phyloP scores from a whole-genome alignment of 2,888 invertebrate genomes.

The Ochlodes sylvanus region DNA sequence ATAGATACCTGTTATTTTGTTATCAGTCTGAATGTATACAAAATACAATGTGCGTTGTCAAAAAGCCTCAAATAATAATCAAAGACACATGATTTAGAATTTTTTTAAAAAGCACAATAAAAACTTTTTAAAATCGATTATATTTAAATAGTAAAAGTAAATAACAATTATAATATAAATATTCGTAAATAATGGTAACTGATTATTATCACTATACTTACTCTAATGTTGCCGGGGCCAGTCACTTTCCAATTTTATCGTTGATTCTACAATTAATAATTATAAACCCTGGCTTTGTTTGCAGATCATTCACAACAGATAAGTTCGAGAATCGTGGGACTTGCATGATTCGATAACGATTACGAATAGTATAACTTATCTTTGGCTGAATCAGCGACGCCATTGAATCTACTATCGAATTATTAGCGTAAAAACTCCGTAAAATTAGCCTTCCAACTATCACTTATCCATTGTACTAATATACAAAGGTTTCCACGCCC shows the following conservation, averaged over 20 bases:
- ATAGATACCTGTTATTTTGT: no score
- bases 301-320: slow-evolving; percentile 27
- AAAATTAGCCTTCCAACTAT: not conserved
- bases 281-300: slow-evolving; percentile 16
- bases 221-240: slow-evolving; percentile 1
- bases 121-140: not conserved
- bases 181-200: slow-evolving; percentile 18
- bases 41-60: no score
- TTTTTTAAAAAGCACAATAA: not conserved
- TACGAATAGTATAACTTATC: slow-evolving; percentile 20
- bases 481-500: slow-evolving; percentile 66
- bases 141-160: slow-evolving; percentile 15
- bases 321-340: slow-evolving; percentile 13
- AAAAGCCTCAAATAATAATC: no score
- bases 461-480: slow-evolving; percentile 49
- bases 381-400: slow-evolving; percentile 9
- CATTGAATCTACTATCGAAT: slow-evolving; percentile 10
- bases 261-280: slow-evolving; percentile 11
- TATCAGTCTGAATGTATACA: no score
- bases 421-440: slow-evolving; percentile 13
- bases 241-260: slow-evolving; percentile 30
- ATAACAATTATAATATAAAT: not conserved
- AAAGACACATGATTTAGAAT: no score
- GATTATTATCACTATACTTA: slow-evolving; percentile 18
- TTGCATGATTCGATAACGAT: slow-evolving; percentile 9